Conservation (phyloP, 2,797 vertebrate genomes). For the Perodicticus potto region DNA sequence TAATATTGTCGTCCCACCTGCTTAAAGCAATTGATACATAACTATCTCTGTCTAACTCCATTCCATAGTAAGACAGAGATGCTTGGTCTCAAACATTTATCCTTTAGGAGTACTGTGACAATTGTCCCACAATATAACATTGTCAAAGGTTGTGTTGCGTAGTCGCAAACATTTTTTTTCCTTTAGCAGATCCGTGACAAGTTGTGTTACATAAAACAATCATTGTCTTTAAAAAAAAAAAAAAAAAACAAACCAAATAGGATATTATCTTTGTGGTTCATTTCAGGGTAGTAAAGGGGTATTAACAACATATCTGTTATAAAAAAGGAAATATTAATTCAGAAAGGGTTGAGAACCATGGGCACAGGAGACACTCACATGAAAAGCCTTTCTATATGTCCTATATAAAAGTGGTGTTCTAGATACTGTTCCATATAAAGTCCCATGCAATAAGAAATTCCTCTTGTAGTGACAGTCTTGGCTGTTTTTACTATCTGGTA, state of each 20-base stretch:
- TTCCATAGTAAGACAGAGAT: background rate
- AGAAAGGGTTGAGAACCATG: background rate
- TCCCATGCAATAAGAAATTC: conserved; percentile 18
- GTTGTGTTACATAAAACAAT: too few relatives aligned
- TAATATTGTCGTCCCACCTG: conserved; percentile 91
- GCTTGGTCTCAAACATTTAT: background rate
- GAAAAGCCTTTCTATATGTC: background rate
- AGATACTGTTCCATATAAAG: background rate
- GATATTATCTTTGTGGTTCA: conserved; percentile 34
- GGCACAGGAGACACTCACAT: background rate
- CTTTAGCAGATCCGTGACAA: too few relatives aligned
- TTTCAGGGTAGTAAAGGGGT: background rate
- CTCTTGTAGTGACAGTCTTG: background rate
- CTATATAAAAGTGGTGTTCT: conserved; percentile 22
- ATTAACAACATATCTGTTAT: conserved; percentile 1
- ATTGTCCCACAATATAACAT: background rate
- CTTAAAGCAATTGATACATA: conserved; percentile 87
- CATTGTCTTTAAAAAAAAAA: too few relatives aligned
- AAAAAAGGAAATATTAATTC: conserved; percentile 57
- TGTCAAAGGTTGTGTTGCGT: too few relatives aligned
- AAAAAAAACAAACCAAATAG: too few relatives aligned
- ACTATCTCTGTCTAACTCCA: background rate
- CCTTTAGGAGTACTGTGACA: background rate
- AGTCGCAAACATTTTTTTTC: too few relatives aligned
- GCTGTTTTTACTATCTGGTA: background rate